Conservation (phyloP, 2,888 invertebrate genomes). For the Clistopyga incitator region DNA sequence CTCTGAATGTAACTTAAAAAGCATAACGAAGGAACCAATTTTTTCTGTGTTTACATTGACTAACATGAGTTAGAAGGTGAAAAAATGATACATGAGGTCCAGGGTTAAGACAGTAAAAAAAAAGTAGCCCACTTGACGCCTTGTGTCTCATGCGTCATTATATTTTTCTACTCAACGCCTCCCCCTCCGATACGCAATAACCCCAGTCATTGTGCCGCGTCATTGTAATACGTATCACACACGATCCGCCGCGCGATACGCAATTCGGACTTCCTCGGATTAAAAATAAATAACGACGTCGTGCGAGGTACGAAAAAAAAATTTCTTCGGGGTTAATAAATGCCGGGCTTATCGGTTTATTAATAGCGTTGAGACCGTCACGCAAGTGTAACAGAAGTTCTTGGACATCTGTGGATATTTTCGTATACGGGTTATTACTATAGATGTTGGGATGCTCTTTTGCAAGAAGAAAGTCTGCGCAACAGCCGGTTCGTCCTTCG, state of each 20-base stretch:
- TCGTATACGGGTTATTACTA: neutral
- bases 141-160: no score
- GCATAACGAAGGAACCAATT: no score
- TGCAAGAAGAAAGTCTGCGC: slow-evolving; percentile 10
- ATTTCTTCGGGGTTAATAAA: neutral
- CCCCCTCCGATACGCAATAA: no score
- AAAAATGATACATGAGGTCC: no score
- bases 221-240: neutral
- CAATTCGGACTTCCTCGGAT: neutral
- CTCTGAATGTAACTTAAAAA: no score
- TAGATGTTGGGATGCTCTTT: slow-evolving; percentile 15
- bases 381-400: neutral
- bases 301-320: neutral
- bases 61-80: no score
- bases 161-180: no score
- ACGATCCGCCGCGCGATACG: neutral
- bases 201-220: neutral
- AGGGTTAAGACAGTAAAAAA: no score
- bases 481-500: slow-evolving; percentile 4
- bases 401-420: neutral
- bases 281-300: neutral
- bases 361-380: neutral
- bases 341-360: neutral
- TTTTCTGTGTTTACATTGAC: no score
- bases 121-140: no score